Conservation (phyloP, 2,888 invertebrate species). For the Piscicola geometra region DNA sequence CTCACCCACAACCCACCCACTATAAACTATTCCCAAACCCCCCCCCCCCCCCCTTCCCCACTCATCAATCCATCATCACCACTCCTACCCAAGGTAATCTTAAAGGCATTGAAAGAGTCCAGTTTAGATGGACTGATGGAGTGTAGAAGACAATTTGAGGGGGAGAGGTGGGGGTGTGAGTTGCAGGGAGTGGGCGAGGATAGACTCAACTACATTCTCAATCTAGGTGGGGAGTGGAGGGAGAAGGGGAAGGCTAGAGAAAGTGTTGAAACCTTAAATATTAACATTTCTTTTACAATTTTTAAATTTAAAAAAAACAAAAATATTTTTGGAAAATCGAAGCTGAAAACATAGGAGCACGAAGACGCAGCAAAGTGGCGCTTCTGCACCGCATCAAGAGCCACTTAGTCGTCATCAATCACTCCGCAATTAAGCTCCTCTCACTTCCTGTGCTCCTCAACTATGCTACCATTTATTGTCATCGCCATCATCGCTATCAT, state of each 20-base stretch:
- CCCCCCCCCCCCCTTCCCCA: no score
- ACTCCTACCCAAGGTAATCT: not conserved
- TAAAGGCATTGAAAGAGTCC: not conserved
- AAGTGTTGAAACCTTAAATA: no score
- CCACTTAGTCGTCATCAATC: no score
- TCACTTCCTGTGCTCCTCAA: not conserved
- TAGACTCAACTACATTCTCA: not conserved
- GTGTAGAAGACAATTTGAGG: conserved; percentile 27
- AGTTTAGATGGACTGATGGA: conserved; percentile 20
- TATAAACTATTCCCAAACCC: no score
- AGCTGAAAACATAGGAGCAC: not conserved
- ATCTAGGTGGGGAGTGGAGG: conserved; percentile 26
- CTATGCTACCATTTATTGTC: not conserved
- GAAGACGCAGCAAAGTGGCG: no score
- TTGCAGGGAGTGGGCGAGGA: conserved; percentile 1
- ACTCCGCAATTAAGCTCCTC: not conserved
- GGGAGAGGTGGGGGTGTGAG: conserved; percentile 29
- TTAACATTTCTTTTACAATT: no score
- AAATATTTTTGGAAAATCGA: no score
- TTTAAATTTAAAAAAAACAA: no score
- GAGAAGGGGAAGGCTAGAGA: not conserved
- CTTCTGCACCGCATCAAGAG: no score
- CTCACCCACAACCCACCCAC: no score
- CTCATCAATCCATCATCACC: no score
- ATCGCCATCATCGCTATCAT: conserved; percentile 9